Evolutionary conservation across 1,140 invertebrate species (phyloP), one percentile per base, ranked within the genome.

Genomic region (Camponotus floridanus): DNA sequence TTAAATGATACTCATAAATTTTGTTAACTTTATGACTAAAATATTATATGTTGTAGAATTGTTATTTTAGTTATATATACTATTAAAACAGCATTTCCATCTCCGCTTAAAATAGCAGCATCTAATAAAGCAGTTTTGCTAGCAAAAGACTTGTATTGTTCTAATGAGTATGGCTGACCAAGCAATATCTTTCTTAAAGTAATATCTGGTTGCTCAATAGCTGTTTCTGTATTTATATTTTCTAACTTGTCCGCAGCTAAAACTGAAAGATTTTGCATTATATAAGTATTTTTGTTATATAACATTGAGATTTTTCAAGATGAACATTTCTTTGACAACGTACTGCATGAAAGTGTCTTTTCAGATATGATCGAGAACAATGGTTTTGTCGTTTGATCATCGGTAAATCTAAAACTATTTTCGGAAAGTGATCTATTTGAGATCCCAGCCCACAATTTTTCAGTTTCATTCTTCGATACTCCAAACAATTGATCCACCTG

Each of bases 31-130:
- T 13, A 33, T 3, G 31, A 8, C 8, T 3, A 83, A 74, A 64
- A 86, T 68, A 81, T 70, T 39, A 74, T 61, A 70, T n/a, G 42
- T 45, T 57, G 55, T 18, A 86, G 64, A 55, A 3, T 31, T 76
- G 36, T 76, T 18, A 62, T 42, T 36, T 68, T 18, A 55, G 26
- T 21, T 76, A 57, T 45, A 86, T 3, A 61, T 91, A 96, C 95
- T 76, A 95, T 93, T 78, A 96, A 90, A 90, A 95, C 96, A 26
- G 95, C 94, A 93, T 96, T 96, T 88, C 96, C 96, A 94, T 96
- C 94, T 61, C 95, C 95, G 76, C 92, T 93, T 73, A 88, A 88
- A 57, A 96, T 94, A n/a, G 95, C 95, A 70, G 92, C 93, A 90
- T 95, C 95, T 9, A 96, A 91, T 11, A 96, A 86, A 11, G 93